Base-by-base conservation (phyloP, 1,140 invertebrate genomes). In the Halotydeus destructor region DNA sequence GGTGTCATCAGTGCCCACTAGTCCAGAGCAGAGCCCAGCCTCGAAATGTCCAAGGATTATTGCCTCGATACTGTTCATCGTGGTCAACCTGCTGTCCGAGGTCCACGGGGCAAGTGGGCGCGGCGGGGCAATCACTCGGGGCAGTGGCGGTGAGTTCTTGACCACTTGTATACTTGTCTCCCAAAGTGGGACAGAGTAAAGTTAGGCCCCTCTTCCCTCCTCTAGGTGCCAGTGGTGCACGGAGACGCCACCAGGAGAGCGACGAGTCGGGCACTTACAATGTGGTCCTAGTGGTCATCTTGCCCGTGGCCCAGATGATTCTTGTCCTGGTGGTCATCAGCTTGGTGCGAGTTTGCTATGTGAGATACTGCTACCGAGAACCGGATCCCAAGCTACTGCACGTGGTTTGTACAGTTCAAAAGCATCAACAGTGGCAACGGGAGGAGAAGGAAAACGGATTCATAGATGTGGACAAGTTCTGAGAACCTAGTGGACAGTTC, bases 251-350 rank as follows among this genome's bases (percentile, higher is more conserved):
- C 24, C 11, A 12, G 6, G 38, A 39, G n/a, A 38, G 39, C 21
- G 45, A 47, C n/a, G 45, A 44, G 16, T 28, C 22, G 19, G 45
- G 41, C 11, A 27, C 45, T 21, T 21, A 43, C 3, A 19, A n/a
- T 11, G 45, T 47, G 3, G 39, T 47, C 39, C 19, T 47, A 12
- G 45, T 47, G 11, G 45, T 47, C 3, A 47, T 47, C 12, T 32
- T 47, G 6, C 45, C 45, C 1, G 41, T 47, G 12, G 45, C 38
- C 9, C 45, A 47, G 32, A 47, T 47, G 45, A 36, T 47, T 25
- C 16, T 24, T n/a, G 23, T 47, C 25, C 8, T 43, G 3, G 11
- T 33, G 26, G 3, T 47, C 11, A 34, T 47, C 11, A 25, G 42
- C 18, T 21, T 47, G 9, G n/a, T 44, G 23, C 16, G 45, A 31